These are phyloP conservation scores for Antrozous pallidus DNA, from an alignment of 2,797 vertebrate genomes.

Conservation along the genomic window DNA sequence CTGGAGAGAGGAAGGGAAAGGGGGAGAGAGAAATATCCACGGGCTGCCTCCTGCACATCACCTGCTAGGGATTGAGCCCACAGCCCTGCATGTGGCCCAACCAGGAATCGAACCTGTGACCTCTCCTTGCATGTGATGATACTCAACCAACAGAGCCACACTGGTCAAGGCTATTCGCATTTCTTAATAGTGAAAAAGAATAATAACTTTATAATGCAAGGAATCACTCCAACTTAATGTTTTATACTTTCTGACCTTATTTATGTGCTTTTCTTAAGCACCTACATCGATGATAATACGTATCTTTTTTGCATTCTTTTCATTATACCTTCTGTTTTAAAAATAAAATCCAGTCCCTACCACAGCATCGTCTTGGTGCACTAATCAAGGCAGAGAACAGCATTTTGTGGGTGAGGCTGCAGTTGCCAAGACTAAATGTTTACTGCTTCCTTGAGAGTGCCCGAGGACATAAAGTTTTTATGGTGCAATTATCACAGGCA, in stretches of 20 bases:
- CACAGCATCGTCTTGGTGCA: background rate
- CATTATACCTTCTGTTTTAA: constrained; percentile 35
- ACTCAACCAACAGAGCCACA: background rate
- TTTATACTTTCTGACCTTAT: background rate
- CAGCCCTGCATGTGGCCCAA: too few species aligned
- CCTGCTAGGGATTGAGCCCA: too few species aligned
- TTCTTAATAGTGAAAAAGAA: background rate
- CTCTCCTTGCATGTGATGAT: background rate
- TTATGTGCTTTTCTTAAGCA: background rate
- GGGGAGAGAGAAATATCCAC: too few species aligned
- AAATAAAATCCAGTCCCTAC: background rate
- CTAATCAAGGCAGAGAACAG: background rate
- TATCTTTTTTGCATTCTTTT: background rate
- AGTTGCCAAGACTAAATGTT: constrained; percentile 47
- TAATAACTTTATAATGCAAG: background rate
- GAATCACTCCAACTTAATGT: background rate
- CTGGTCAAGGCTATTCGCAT: background rate
- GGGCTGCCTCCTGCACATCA: too few species aligned
- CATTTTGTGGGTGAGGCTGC: background rate
- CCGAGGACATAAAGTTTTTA: constrained; percentile 58
- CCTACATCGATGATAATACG: background rate
- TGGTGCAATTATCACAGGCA: constrained; percentile 60
- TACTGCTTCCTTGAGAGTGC: constrained; percentile 44
- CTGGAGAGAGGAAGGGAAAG: too few species aligned
- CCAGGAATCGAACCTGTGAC: too few species aligned